Evolutionary conservation across 2,888 invertebrate species (phyloP).

Genomic region (Macropis europaea): DNA sequence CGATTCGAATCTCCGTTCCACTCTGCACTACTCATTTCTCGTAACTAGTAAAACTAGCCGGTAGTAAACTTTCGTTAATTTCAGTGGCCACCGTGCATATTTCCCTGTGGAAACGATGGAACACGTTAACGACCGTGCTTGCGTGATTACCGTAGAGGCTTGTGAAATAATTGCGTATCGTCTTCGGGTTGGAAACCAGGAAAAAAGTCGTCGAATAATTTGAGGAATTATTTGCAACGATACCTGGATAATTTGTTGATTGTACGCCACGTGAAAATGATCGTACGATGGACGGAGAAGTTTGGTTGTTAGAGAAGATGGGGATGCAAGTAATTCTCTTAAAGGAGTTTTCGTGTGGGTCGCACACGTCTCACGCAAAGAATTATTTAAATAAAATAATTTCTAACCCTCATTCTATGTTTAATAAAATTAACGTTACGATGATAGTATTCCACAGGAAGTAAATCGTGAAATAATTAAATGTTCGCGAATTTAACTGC

Average conservation of each 20-base stretch:
- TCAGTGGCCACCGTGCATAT: background rate
- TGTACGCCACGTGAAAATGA: too few relatives aligned
- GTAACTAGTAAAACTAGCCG: background rate
- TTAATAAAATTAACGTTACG: too few relatives aligned
- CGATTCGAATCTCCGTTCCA: constrained; percentile 18
- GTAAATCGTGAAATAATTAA: too few relatives aligned
- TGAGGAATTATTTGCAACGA: constrained; percentile 10
- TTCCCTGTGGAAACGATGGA: background rate
- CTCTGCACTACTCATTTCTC: background rate
- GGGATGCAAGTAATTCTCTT: too few relatives aligned
- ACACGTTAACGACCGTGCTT: background rate
- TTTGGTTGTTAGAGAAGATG: too few relatives aligned
- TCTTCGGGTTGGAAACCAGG: constrained; percentile 10
- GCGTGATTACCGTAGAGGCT: constrained; percentile 1
- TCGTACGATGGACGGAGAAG: too few relatives aligned
- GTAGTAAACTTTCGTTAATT: constrained; percentile 21
- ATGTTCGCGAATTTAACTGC: too few relatives aligned
- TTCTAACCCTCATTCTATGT: too few relatives aligned
- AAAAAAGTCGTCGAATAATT: constrained; percentile 10
- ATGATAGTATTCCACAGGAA: too few relatives aligned
- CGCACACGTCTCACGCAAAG: too few relatives aligned
- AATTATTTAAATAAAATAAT: too few relatives aligned
- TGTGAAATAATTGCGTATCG: constrained; percentile 31
- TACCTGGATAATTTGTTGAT: constrained; percentile 7
- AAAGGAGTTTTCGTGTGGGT: too few relatives aligned